Conservation (phyloP, 2,797 vertebrate genomes). For the Hybognathus amarus region DNA sequence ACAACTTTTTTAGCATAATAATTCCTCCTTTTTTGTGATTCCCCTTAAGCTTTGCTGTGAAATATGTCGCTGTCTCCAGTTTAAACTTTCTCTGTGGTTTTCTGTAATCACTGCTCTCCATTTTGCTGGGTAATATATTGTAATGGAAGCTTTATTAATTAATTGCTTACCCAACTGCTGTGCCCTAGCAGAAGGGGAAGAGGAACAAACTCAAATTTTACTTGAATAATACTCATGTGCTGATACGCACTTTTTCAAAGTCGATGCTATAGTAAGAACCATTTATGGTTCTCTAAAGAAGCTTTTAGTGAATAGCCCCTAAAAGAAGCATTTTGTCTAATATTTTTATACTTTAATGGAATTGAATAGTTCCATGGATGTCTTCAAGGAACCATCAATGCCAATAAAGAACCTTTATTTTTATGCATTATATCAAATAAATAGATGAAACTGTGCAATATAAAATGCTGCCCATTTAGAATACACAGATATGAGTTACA, state of each 20-base stretch:
- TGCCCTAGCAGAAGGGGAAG: slow-evolving; percentile 44
- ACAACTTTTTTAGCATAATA: slow-evolving; percentile 23
- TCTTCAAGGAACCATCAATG: neutral
- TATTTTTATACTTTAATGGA: neutral
- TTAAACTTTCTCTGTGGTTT: slow-evolving; percentile 55
- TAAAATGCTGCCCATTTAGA: neutral
- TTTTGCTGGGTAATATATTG: slow-evolving; percentile 61
- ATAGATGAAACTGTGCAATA: neutral
- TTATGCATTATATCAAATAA: neutral
- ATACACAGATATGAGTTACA: neutral
- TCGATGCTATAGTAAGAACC: neutral
- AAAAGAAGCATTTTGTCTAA: neutral
- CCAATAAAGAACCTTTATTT: neutral
- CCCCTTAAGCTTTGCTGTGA: slow-evolving; percentile 52
- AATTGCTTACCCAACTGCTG: slow-evolving; percentile 61
- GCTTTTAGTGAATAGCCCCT: neutral
- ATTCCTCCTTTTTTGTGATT: slow-evolving; percentile 33
- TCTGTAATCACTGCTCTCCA: slow-evolving; percentile 49
- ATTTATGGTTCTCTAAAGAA: neutral
- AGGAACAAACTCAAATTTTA: slow-evolving; percentile 26
- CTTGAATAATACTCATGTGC: neutral
- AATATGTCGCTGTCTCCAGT: slow-evolving; percentile 59
- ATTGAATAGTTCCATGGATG: neutral
- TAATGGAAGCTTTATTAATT: slow-evolving; percentile 66
- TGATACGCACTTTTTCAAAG: neutral